phyloP scores from a whole-genome alignment of 2,113 vertebrate genomes.

The Gasterosteus nipponicus region DNA sequence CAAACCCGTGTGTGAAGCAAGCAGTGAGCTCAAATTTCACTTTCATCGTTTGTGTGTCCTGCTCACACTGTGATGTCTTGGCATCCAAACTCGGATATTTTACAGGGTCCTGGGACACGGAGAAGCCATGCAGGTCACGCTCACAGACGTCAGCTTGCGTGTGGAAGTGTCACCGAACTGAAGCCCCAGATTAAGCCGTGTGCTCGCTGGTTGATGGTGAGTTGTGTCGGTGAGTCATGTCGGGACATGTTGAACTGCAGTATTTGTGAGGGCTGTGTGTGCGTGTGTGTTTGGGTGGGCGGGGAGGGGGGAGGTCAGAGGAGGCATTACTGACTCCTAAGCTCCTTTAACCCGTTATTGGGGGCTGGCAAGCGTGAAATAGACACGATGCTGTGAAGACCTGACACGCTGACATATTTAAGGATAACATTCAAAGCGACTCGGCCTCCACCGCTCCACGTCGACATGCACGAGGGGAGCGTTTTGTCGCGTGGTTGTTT shows the following conservation, averaged over 20 bases:
- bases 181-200: slow-evolving; percentile 9
- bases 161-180: not conserved
- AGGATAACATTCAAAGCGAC: slow-evolving; percentile 32
- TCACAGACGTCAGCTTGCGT: not conserved
- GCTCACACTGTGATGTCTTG: not conserved
- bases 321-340: slow-evolving; percentile 1
- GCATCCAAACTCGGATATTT: not conserved
- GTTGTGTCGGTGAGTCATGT: slow-evolving; percentile 32
- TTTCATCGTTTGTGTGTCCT: slow-evolving; percentile 6
- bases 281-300: slow-evolving; percentile 7
- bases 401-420: slow-evolving; percentile 35
- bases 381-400: not conserved
- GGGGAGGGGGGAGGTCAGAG: not conserved
- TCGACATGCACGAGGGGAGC: not conserved
- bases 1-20: slow-evolving; percentile 18
- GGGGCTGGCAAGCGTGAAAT: slow-evolving; percentile 11
- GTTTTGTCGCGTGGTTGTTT: not conserved
- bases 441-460: not conserved
- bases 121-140: not conserved
- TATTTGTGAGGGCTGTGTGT: slow-evolving; percentile 12
- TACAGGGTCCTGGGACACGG: not conserved
- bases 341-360: slow-evolving; percentile 22
- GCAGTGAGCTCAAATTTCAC: slow-evolving; percentile 40
- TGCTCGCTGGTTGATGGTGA: not conserved
- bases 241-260: slow-evolving; percentile 46